Evolutionary conservation across 2,888 invertebrate species (phyloP).

Genomic region (Hyles lineata): DNA sequence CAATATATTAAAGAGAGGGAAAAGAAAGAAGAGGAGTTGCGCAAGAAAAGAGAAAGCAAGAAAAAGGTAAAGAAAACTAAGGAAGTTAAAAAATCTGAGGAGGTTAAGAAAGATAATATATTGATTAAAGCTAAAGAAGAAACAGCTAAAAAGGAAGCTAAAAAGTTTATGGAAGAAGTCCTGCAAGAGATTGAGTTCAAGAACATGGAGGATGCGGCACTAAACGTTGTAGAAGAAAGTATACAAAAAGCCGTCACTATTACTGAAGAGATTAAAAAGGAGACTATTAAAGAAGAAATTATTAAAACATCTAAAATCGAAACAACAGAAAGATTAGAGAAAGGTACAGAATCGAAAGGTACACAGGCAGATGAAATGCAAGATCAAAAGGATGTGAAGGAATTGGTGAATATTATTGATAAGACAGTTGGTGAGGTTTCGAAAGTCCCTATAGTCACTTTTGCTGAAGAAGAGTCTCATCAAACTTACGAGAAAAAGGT

Average conservation of each 20-base stretch:
- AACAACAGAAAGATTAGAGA: conserved; percentile 34
- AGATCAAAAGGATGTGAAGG: neutral
- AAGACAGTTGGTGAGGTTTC: neutral
- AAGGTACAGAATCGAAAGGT: neutral
- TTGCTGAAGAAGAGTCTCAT: neutral
- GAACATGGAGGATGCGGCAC: conserved; percentile 67
- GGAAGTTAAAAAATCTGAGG: neutral
- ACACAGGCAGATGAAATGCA: neutral
- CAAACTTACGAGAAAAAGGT: conserved; percentile 7
- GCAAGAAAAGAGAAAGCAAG: conserved; percentile 32
- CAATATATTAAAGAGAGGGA: conserved; percentile 37
- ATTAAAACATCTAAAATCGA: conserved; percentile 45
- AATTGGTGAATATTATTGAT: neutral
- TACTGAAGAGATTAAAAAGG: conserved; percentile 64
- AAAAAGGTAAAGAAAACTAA: neutral
- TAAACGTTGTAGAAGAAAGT: conserved; percentile 65
- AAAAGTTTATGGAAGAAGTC: conserved; percentile 52
- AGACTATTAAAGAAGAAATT: conserved; percentile 32
- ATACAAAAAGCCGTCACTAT: conserved; percentile 68
- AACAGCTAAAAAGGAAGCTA: conserved; percentile 41
- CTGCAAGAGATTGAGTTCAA: conserved; percentile 59
- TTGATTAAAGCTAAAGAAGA: conserved; percentile 33
- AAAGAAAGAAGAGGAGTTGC: conserved; percentile 37
- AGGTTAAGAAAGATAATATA: conserved; percentile 1
- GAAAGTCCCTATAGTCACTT: neutral